Base-by-base conservation (phyloP, 2,888 invertebrate genomes). In the Drosophila mayaguana region DNA sequence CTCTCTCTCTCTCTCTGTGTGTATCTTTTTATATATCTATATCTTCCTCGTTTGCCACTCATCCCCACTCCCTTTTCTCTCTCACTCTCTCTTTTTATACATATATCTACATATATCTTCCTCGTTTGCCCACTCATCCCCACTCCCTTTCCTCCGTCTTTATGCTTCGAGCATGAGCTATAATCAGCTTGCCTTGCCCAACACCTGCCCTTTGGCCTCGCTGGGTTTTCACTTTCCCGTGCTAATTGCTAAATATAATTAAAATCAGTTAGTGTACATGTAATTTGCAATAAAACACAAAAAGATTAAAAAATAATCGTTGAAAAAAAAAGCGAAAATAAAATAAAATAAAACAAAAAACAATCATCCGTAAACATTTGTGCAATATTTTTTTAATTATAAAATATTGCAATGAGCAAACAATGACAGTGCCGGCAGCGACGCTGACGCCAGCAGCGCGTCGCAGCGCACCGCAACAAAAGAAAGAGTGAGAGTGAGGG, bases 231-330 rank as follows among this genome's bases (percentile, higher is more conserved):
- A n/a, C 36, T 46, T 51, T 55, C 14, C 32, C 22, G 36, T 54
- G 46, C 36, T 55, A 62, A 75, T 66, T 66, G n/a, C 48, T 22
- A 22, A n/a, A 48, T 18, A 56, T 69, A 63, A 60, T 64, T 57
- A 22, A 64, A 50, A 57, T 20, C 63, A 16, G 50, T 62, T 54
- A 22, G 56, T 43, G 22, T 22, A 16, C 18, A 40, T 18, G 32
- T 14, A 57, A 66, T 34, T 45, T n/a, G n/a, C 38, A 51, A 45
- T 32, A 67, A 55, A 25, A 36, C 18, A 20, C 48, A 28, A 12
- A 64, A 40, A 36, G 28, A 55, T 28, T 28, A 32, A 45, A 22
- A 22, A 48, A 59, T 8, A 40, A 40, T 11, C 18, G 45, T 46
- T 40, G 25, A 16, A 51, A 12, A 40, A 25, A 16, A 22, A 25